These are phyloP conservation scores for Acanthurus lineatus DNA, from an alignment of 2,797 vertebrate genomes.

Conservation along the genomic window DNA sequence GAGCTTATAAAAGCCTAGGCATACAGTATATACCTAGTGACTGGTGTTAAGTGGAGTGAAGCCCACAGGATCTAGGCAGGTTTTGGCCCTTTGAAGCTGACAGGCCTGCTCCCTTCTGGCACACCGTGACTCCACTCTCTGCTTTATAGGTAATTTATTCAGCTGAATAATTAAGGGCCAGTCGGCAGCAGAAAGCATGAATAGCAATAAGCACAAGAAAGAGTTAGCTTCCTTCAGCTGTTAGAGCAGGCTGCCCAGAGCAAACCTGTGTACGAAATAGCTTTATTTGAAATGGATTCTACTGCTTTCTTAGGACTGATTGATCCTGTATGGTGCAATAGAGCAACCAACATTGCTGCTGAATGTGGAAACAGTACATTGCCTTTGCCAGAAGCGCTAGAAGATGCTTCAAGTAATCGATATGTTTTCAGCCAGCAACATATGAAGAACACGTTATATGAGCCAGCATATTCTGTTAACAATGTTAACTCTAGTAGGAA, in stretches of 20 bases:
- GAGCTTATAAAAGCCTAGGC: slow-evolving; percentile 77
- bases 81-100: slow-evolving; percentile 84
- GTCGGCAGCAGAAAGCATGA: slow-evolving; percentile 75
- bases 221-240: slow-evolving; percentile 64
- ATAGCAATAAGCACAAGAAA: slow-evolving; percentile 79
- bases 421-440: neutral
- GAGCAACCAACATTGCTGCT: neutral
- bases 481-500: neutral
- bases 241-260: slow-evolving; percentile 62
- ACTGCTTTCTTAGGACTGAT: slow-evolving; percentile 42
- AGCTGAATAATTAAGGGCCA: slow-evolving; percentile 82
- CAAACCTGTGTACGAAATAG: slow-evolving; percentile 56
- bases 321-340: slow-evolving; percentile 38
- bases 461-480: neutral
- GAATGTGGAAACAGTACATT: slow-evolving; percentile 6
- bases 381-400: neutral
- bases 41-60: slow-evolving; percentile 82
- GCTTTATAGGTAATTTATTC: slow-evolving; percentile 85
- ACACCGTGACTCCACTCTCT: slow-evolving; percentile 78
- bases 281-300: slow-evolving; percentile 60
- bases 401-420: slow-evolving; percentile 13
- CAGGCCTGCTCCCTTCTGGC: slow-evolving; percentile 80
- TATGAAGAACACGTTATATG: neutral
- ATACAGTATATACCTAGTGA: slow-evolving; percentile 75
- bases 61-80: slow-evolving; percentile 76